phyloP scores from a whole-genome alignment of 2,888 invertebrate species.

The Pristionchus arcanus region DNA sequence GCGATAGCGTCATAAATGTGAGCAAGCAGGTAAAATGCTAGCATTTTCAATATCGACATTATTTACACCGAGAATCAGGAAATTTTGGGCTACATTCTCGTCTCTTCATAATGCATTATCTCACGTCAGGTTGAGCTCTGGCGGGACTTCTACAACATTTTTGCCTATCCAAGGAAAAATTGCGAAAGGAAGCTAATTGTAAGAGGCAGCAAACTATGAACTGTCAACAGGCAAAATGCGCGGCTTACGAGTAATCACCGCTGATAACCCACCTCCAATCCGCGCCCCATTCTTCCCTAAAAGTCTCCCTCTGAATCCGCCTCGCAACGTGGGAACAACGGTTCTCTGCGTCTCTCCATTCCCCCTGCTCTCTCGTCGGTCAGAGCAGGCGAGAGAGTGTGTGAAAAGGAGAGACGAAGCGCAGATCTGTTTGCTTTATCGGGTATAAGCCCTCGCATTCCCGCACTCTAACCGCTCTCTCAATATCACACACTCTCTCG shows the following conservation, averaged over 20 bases:
- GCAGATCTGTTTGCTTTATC: conserved; percentile 21
- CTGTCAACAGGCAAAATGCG: not conserved
- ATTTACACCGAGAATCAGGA: too few relatives aligned
- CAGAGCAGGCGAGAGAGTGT: not conserved
- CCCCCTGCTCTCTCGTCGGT: not conserved
- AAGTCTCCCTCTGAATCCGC: not conserved
- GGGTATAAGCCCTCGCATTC: conserved; percentile 33
- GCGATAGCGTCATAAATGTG: not conserved
- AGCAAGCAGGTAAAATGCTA: not conserved
- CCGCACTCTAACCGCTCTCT: not conserved
- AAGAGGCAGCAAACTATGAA: too few relatives aligned
- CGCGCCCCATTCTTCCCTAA: not conserved
- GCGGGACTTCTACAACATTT: too few relatives aligned
- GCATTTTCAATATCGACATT: too few relatives aligned
- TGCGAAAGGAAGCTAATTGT: too few relatives aligned
- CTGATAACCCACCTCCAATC: not conserved
- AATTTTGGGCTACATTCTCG: too few relatives aligned
- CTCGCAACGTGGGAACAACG: not conserved
- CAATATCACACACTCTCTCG: too few relatives aligned
- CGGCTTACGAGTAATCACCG: not conserved
- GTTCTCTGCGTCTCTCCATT: not conserved
- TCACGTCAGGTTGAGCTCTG: too few relatives aligned
- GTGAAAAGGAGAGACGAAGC: not conserved
- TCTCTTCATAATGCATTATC: too few relatives aligned
- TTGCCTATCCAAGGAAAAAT: too few relatives aligned